Evolutionary conservation across 1,140 invertebrate genomes (phyloP).

Genomic region (Lordiphosa stackelbergi): DNA sequence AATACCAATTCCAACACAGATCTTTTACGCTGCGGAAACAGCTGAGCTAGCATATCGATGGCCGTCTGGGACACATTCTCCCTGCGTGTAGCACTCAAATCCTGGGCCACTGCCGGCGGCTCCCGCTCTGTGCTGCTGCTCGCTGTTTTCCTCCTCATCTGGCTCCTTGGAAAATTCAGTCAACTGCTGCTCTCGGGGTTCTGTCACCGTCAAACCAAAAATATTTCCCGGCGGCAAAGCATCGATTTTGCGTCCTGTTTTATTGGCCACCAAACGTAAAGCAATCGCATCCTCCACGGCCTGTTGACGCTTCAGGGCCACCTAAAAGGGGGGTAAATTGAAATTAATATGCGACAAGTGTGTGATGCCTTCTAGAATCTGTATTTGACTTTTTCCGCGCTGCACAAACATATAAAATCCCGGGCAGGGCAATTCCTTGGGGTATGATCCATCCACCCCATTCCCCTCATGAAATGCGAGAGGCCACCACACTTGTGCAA

Average conservation of each 20-base stretch:
- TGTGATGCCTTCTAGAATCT: constrained; percentile 22
- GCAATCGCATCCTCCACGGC: constrained; percentile 98
- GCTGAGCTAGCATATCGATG: constrained; percentile 88
- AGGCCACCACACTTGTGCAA: constrained; percentile 69
- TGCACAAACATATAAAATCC: constrained; percentile 29
- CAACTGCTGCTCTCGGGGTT: constrained; percentile 78
- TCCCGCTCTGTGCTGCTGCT: constrained; percentile 12
- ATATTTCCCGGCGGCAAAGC: constrained; percentile 94
- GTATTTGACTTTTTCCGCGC: constrained; percentile 54
- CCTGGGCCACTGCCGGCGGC: constrained; percentile 39
- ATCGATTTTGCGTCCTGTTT: constrained; percentile 88
- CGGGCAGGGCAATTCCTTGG: constrained; percentile 49
- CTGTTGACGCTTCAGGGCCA: constrained; percentile 97
- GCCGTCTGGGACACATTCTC: constrained; percentile 80
- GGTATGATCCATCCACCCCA: constrained; percentile 18
- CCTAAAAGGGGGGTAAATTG: constrained; percentile 80
- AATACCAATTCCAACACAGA: constrained; percentile 92
- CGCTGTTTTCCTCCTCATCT: neutral
- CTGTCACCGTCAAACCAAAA: constrained; percentile 88
- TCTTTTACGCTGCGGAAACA: constrained; percentile 92
- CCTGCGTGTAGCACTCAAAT: constrained; percentile 51
- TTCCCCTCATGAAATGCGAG: constrained; percentile 49
- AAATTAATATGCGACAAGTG: constrained; percentile 77
- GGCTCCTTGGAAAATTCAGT: neutral
- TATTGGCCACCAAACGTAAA: constrained; percentile 91